These are phyloP conservation scores for Tetrao urogallus DNA, from an alignment of 2,113 vertebrate species.

Conservation along the genomic window DNA sequence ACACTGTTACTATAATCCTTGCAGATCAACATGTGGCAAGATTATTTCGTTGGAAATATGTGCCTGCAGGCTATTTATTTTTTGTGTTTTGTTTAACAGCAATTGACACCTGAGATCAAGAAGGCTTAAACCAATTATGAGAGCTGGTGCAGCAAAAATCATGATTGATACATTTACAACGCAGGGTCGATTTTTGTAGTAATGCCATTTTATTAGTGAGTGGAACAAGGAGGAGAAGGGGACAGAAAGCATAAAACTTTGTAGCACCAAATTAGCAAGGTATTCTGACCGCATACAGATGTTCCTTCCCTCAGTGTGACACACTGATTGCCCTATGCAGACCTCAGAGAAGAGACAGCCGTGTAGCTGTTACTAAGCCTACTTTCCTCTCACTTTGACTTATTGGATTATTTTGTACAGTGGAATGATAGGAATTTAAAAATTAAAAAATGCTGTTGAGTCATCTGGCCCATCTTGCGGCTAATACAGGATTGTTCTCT, in stretches of 20 bases:
- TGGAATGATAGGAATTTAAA: slow-evolving; percentile 53
- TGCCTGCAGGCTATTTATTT: slow-evolving; percentile 4
- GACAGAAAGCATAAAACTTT: not conserved
- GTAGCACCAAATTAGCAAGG: not conserved
- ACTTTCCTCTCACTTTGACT: slow-evolving; percentile 26
- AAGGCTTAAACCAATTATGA: slow-evolving; percentile 69
- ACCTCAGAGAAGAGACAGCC: not conserved
- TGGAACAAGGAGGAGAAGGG: not conserved
- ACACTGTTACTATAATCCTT: not conserved
- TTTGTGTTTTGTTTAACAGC: slow-evolving; percentile 47
- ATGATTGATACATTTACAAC: slow-evolving; percentile 65
- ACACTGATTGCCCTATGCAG: not conserved
- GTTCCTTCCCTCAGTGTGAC: not conserved
- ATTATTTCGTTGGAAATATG: not conserved
- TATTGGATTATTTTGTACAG: slow-evolving; percentile 54
- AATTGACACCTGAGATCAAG: slow-evolving; percentile 45
- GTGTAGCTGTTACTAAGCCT: slow-evolving; percentile 28
- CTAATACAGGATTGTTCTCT: slow-evolving; percentile 45
- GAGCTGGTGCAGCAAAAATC: slow-evolving; percentile 61
- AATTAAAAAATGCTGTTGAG: slow-evolving; percentile 2
- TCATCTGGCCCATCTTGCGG: slow-evolving; percentile 40
- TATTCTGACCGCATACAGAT: not conserved
- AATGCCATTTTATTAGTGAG: slow-evolving; percentile 30
- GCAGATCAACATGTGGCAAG: not conserved
- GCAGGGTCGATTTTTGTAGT: slow-evolving; percentile 53